Conservation (phyloP, 2,797 vertebrate species). For the Nyctibius grandis region DNA sequence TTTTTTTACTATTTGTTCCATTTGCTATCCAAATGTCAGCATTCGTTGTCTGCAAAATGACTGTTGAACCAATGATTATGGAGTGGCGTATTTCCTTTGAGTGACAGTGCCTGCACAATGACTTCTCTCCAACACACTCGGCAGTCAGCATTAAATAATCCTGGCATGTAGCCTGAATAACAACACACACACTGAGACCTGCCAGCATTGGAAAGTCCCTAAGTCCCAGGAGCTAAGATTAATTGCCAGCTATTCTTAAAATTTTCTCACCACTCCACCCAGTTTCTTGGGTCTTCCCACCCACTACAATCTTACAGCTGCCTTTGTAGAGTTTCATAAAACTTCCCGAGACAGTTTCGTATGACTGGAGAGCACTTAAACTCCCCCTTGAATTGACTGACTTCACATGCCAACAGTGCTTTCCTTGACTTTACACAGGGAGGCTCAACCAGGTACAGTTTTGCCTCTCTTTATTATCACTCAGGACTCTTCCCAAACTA, state of each 20-base stretch:
- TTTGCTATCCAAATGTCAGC: constrained; percentile 33
- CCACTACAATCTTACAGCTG: constrained; percentile 24
- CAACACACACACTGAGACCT: constrained; percentile 69
- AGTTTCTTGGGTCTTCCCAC: constrained; percentile 60
- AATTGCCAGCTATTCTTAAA: constrained; percentile 71
- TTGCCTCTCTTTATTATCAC: neutral
- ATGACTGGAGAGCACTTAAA: constrained; percentile 41
- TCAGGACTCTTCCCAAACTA: neutral
- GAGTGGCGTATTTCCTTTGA: constrained; percentile 2
- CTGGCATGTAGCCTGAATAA: constrained; percentile 60
- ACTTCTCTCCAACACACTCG: constrained; percentile 52
- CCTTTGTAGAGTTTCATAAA: constrained; percentile 43
- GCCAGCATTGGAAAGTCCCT: constrained; percentile 69
- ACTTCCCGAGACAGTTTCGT: constrained; percentile 6
- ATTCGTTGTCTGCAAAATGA: constrained; percentile 29
- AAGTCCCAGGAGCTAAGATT: constrained; percentile 68
- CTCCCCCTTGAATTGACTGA: neutral
- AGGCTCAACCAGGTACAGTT: neutral
- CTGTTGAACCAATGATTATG: constrained; percentile 41
- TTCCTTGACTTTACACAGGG: neutral
- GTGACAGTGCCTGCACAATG: constrained; percentile 57
- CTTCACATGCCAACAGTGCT: neutral
- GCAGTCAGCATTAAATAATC: constrained; percentile 57
- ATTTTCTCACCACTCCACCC: constrained; percentile 59
- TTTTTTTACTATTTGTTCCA: constrained; percentile 21